Conservation (phyloP, 2,113 vertebrate species). For the Baryphthengus martii region DNA sequence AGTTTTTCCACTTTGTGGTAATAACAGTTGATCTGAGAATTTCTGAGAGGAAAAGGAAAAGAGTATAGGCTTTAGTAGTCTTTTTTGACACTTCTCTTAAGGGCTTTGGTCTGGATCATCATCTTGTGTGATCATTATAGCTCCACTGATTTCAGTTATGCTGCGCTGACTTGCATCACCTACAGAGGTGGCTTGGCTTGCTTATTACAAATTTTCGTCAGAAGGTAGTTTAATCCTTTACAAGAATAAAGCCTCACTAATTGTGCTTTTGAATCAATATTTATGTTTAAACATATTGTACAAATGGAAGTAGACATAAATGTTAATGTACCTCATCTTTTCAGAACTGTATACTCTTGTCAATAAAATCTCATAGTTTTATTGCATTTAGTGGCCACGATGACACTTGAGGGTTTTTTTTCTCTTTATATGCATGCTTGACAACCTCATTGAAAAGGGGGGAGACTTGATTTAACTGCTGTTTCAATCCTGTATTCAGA, state of each 20-base stretch:
- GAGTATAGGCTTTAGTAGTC: not conserved
- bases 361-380: not conserved
- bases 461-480: not conserved
- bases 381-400: not conserved
- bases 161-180: not conserved
- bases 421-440: not conserved
- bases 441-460: not conserved
- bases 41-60: not conserved
- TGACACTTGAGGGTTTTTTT: not conserved
- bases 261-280: not conserved
- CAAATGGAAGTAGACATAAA: not conserved
- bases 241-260: not conserved
- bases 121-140: not conserved
- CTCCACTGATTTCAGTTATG: not conserved
- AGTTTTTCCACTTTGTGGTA: not conserved
- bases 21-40: not conserved
- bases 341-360: not conserved
- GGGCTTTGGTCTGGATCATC: not conserved
- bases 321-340: not conserved
- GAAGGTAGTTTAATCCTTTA: not conserved
- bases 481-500: not conserved
- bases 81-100: not conserved
- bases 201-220: not conserved
- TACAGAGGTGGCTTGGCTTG: not conserved
- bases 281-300: not conserved